Evolutionary conservation across 1,140 invertebrate species (phyloP).

Genomic region (Heliothis subflexa): DNA sequence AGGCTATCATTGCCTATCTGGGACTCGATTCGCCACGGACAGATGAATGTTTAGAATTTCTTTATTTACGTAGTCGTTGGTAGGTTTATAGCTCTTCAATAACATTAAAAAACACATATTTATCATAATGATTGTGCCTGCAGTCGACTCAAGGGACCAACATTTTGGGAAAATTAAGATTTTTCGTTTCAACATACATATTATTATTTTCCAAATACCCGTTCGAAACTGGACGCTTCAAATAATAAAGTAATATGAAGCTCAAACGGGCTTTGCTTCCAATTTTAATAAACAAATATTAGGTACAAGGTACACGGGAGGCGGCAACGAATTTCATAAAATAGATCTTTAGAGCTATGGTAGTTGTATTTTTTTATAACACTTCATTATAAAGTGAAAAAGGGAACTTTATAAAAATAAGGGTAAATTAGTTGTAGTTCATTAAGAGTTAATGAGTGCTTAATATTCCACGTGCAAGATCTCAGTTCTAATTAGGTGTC

Average conservation of each 20-base stretch:
- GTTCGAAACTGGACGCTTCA: neutral
- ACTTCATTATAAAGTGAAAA: constrained; percentile 16
- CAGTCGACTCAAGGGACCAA: neutral
- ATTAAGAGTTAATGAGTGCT: too few species aligned
- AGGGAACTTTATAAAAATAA: neutral
- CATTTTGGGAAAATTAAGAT: too few species aligned
- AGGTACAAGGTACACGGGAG: constrained; percentile 1
- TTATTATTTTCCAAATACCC: neutral
- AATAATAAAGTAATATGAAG: constrained; percentile 19
- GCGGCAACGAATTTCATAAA: constrained; percentile 29
- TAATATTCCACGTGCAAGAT: too few species aligned
- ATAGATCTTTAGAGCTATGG: neutral
- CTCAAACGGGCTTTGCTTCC: neutral
- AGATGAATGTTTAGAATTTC: too few species aligned
- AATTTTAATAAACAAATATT: constrained; percentile 36
- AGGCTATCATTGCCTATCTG: neutral
- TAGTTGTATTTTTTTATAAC: constrained; percentile 7
- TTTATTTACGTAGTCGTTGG: too few species aligned
- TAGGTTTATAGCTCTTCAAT: too few species aligned
- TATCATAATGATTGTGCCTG: neutral
- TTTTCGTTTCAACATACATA: neutral
- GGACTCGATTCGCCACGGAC: neutral
- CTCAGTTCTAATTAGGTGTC: too few species aligned
- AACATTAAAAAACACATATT: too few species aligned
- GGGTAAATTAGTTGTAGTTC: neutral